Conservation (phyloP, 2,113 vertebrate species). For the Psittacula cyanocephala region DNA sequence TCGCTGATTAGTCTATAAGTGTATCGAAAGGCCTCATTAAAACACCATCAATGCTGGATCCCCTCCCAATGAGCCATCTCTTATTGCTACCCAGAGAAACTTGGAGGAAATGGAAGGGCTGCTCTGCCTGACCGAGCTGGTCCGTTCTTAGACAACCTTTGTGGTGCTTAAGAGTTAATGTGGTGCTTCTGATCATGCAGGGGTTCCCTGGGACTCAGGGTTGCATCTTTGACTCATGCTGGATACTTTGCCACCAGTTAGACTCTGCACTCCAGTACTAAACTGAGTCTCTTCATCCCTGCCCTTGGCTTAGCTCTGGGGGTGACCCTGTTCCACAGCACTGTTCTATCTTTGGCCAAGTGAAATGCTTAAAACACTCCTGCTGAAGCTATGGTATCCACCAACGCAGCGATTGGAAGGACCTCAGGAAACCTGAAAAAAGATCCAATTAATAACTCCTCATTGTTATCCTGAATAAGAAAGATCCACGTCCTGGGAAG, state of each 20-base stretch:
- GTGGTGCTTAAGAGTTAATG: not conserved
- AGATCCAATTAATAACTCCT: slow-evolving; percentile 54
- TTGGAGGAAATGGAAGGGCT: slow-evolving; percentile 37
- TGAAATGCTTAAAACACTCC: slow-evolving; percentile 1
- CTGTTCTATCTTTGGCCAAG: not conserved
- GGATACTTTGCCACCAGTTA: not conserved
- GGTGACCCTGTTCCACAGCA: not conserved
- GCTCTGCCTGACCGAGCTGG: not conserved
- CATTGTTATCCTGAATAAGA: slow-evolving; percentile 66
- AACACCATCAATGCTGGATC: slow-evolving; percentile 34
- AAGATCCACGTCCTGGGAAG: slow-evolving; percentile 59
- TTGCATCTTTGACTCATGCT: not conserved
- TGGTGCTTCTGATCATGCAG: not conserved
- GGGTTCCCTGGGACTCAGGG: not conserved
- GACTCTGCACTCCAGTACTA: not conserved
- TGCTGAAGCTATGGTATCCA: not conserved
- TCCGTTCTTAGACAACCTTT: not conserved
- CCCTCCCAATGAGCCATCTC: slow-evolving; percentile 54
- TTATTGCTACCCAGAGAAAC: slow-evolving; percentile 57
- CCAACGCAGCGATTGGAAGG: slow-evolving; percentile 14
- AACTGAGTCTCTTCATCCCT: not conserved
- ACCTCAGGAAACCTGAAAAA: slow-evolving; percentile 63
- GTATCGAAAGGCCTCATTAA: slow-evolving; percentile 47
- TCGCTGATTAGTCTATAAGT: slow-evolving; percentile 39
- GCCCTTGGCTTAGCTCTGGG: not conserved